Percentiles rank a stretch among this genome's conserved stretches.
phyloP scores from a whole-genome alignment of 2,797 vertebrate genomes.

The Acanthis flammea region DNA sequence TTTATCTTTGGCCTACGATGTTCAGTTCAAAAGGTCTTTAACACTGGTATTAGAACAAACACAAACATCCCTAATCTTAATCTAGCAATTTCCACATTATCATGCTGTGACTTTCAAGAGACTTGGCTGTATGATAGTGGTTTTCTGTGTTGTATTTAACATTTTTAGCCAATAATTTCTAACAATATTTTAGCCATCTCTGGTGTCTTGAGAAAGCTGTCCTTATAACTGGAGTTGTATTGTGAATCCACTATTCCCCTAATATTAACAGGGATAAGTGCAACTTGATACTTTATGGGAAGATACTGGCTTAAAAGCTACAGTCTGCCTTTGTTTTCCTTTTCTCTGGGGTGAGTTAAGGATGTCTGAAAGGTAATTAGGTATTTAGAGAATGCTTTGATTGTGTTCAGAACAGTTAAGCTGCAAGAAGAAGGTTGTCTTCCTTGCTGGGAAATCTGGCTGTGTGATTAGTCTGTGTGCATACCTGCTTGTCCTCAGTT shows the following conservation, averaged over 20 bases:
- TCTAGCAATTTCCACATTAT: background rate
- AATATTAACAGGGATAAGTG: background rate
- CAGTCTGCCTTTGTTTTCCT: background rate
- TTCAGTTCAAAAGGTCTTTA: background rate
- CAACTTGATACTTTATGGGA: background rate
- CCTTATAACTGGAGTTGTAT: background rate
- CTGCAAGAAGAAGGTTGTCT: background rate
- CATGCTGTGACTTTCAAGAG: background rate
- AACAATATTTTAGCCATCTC: background rate
- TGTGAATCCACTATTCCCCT: background rate
- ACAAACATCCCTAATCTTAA: background rate
- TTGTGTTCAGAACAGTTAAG: background rate
- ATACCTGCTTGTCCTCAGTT: background rate
- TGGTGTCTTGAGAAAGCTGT: background rate
- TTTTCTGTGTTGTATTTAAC: background rate
- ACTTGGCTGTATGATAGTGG: background rate
- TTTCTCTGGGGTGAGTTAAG: background rate
- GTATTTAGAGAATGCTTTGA: background rate
- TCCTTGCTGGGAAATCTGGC: background rate
- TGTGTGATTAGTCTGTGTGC: background rate
- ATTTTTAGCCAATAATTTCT: background rate
- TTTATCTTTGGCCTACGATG: background rate
- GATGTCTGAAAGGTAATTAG: background rate
- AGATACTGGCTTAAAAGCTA: background rate
- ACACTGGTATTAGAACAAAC: background rate